A percentile compares a stretch with the other conserved stretches of the same genome.
Conservation (phyloP, 2,797 vertebrate genomes). For the Gephyroberyx darwinii region DNA sequence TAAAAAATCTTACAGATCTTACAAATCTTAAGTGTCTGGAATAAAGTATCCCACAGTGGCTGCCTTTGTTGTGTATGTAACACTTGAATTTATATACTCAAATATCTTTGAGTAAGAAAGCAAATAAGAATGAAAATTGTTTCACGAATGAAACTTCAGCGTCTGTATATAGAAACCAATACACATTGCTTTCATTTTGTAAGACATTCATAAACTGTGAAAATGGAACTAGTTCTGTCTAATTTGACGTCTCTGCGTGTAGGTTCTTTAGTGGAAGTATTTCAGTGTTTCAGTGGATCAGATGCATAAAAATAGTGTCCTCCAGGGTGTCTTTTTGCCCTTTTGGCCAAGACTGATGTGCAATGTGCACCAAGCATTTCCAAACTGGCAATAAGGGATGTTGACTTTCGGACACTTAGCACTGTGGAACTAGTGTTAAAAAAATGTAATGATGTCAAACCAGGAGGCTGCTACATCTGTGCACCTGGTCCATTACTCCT, state of each 20-base stretch:
- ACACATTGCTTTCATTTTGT: not conserved
- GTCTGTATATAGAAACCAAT: not conserved
- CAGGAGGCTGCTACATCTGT: not conserved
- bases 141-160: too few relatives aligned
- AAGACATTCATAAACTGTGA: conserved; percentile 34
- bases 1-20: not conserved
- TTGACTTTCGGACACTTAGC: not conserved
- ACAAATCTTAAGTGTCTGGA: not conserved
- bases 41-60: too few relatives aligned
- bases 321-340: not conserved
- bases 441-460: not conserved
- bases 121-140: not conserved
- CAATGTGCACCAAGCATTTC: too few relatives aligned
- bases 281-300: not conserved
- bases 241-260: not conserved
- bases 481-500: not conserved
- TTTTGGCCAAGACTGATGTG: too few relatives aligned
- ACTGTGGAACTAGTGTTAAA: not conserved
- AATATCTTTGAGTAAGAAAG: not conserved
- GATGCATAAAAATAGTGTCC: not conserved
- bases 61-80: not conserved
- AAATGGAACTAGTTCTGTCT: conserved; percentile 47
- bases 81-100: not conserved
- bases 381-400: not conserved
- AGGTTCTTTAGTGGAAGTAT: conserved; percentile 1